phyloP scores from a whole-genome alignment of 1,140 invertebrate genomes.

The Campodea augens region DNA sequence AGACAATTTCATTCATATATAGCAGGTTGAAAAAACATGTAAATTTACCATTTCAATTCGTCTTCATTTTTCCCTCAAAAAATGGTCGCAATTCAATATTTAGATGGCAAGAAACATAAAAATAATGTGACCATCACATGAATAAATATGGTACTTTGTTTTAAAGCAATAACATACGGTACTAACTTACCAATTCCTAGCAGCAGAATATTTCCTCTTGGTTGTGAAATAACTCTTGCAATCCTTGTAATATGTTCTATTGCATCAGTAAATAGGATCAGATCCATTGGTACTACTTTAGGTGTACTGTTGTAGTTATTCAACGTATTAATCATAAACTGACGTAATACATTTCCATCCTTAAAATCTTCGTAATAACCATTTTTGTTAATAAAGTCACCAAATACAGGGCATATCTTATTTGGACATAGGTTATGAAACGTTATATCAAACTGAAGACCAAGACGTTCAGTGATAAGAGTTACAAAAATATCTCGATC shows the following conservation, averaged over 20 bases:
- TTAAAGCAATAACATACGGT: neutral
- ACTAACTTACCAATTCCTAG: slow-evolving; percentile 49
- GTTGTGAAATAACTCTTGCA: slow-evolving; percentile 60
- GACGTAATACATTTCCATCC: slow-evolving; percentile 36
- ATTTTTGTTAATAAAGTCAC: slow-evolving; percentile 37
- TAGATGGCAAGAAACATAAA: neutral
- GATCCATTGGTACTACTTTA: slow-evolving; percentile 50
- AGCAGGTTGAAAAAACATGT: no score
- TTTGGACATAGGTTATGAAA: slow-evolving; percentile 58
- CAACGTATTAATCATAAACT: slow-evolving; percentile 42
- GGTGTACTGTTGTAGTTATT: slow-evolving; percentile 59
- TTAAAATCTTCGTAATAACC: slow-evolving; percentile 55
- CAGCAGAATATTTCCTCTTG: slow-evolving; percentile 58
- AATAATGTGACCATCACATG: neutral
- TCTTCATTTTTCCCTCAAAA: no score
- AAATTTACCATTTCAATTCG: no score
- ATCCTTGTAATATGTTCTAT: slow-evolving; percentile 65
- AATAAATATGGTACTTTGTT: neutral
- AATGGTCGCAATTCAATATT: neutral
- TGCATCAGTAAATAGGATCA: slow-evolving; percentile 65
- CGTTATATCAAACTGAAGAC: slow-evolving; percentile 51
- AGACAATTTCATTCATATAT: no score
- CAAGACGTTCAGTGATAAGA: slow-evolving; percentile 47
- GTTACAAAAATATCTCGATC: slow-evolving; percentile 54
- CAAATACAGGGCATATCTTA: slow-evolving; percentile 51